Base-by-base conservation (phyloP, 2,888 invertebrate genomes). In the Plemyria rubiginata region DNA sequence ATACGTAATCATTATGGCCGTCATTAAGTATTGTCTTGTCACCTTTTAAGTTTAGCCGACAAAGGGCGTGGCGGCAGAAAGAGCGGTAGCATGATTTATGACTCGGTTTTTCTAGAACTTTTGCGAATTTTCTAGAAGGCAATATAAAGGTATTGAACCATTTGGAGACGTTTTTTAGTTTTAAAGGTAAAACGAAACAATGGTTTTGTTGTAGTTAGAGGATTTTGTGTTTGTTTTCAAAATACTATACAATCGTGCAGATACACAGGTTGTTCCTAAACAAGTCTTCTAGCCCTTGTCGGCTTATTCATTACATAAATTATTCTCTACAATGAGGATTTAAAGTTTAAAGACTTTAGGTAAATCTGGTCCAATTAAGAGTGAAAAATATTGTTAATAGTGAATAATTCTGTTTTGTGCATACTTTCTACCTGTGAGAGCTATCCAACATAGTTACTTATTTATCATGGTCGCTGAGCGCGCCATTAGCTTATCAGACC, bases 1-100 rank as follows among this genome's bases (percentile, higher is more conserved):
- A 88, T 87, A 81, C 81, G 76, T 78, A 82, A 83, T 90, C 84
- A 88, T 90, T 89, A 88, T 82, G 77, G 74, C 78, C 75, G 82
- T 85, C 86, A 81, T 88, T 87, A 86, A 78, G 81, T 81, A 87
- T 89, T 88, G 91, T 90, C 86, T 87, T 85, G 83, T 84, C 83
- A 79, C 80, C 81, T 84, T 88, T 87, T 82, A 79, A 84, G 78
- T 78, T 80, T 77, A 71, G 79, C 89, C 90, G 90, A 79, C 84
- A 72, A 66, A 63, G 59, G 64, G 73, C 69, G 46, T 67, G 77
- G 87, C 84, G 72, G 74, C 40, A 59, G 74, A 76, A 55, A 29
- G 7, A 69, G 78, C 75, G 78, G 46, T 29, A 0, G 45, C 12
- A 29, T 56, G 49, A 48, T 53, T 55, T 53, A 57, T 50, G 45